Conservation (phyloP, 2,888 invertebrate genomes). For the Lucinisca nassula region DNA sequence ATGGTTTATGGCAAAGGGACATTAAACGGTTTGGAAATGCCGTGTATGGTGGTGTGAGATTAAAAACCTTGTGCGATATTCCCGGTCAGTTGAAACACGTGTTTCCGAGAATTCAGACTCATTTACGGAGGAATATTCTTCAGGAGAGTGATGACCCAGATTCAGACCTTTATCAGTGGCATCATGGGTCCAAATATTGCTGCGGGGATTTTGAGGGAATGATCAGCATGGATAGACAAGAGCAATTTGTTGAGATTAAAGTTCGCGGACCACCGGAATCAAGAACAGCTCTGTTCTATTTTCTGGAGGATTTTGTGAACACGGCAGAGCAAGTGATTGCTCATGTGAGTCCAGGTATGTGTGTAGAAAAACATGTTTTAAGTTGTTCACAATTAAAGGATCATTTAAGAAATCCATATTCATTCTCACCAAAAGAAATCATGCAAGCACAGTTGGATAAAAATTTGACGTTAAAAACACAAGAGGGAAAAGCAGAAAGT, state of each 20-base stretch:
- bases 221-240: slow-evolving; percentile 90
- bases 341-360: slow-evolving; percentile 91
- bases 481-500: slow-evolving; percentile 89
- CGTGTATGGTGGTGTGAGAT: slow-evolving; percentile 91
- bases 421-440: slow-evolving; percentile 86
- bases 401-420: slow-evolving; percentile 77
- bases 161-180: slow-evolving; percentile 93
- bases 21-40: slow-evolving; percentile 84
- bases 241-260: slow-evolving; percentile 90
- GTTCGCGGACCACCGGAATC: slow-evolving; percentile 90
- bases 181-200: slow-evolving; percentile 92
- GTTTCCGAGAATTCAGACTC: slow-evolving; percentile 92
- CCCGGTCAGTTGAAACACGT: slow-evolving; percentile 91
- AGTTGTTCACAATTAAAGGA: slow-evolving; percentile 88
- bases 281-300: slow-evolving; percentile 89
- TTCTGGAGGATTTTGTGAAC: slow-evolving; percentile 91
- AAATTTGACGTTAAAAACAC: slow-evolving; percentile 87
- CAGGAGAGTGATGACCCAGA: slow-evolving; percentile 88
- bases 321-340: slow-evolving; percentile 91
- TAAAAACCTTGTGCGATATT: slow-evolving; percentile 88
- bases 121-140: slow-evolving; percentile 89
- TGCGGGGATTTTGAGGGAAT: slow-evolving; percentile 92
- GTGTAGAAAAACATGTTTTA: slow-evolving; percentile 91
- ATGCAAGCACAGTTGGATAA: slow-evolving; percentile 88
- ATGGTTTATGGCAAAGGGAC: slow-evolving; percentile 91